These are phyloP conservation scores for Whitmania pigra DNA, from an alignment of 1,140 invertebrate species.

Conservation along the genomic window DNA sequence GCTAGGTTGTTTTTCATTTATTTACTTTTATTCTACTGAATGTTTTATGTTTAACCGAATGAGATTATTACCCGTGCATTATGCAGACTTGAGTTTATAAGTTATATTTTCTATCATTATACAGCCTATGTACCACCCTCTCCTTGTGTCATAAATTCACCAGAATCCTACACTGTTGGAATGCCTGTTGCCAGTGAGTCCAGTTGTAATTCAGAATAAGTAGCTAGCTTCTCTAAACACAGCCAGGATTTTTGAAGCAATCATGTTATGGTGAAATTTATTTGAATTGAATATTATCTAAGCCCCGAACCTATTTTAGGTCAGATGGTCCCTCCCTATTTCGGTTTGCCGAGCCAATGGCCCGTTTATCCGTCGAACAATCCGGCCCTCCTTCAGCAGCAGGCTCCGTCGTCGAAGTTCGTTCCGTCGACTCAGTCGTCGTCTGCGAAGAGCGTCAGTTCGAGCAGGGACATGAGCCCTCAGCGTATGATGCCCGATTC, in stretches of 20 bases:
- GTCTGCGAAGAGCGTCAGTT: background rate
- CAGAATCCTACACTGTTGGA: conserved; percentile 5
- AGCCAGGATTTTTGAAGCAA: background rate
- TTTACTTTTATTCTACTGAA: background rate
- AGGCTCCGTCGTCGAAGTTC: background rate
- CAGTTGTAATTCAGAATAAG: background rate
- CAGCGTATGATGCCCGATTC: background rate
- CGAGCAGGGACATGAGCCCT: background rate
- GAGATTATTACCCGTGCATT: no score
- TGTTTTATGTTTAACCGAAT: background rate
- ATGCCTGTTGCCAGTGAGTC: conserved; percentile 12
- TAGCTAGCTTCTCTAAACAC: background rate
- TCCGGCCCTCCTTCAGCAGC: background rate
- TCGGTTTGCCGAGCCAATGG: background rate
- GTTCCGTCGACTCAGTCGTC: background rate
- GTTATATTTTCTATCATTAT: background rate
- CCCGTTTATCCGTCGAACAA: conserved; percentile 1
- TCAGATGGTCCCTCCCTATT: conserved; percentile 8
- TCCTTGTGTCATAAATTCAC: conserved; percentile 14
- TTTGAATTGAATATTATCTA: background rate
- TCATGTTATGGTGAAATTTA: background rate
- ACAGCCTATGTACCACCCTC: conserved; percentile 6
- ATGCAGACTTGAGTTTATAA: background rate
- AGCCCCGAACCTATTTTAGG: background rate
- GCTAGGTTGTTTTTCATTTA: background rate